Evolutionary conservation across 2,888 invertebrate genomes (phyloP), one percentile per base, ranked within the genome.

Genomic region (Hedya salicella): DNA sequence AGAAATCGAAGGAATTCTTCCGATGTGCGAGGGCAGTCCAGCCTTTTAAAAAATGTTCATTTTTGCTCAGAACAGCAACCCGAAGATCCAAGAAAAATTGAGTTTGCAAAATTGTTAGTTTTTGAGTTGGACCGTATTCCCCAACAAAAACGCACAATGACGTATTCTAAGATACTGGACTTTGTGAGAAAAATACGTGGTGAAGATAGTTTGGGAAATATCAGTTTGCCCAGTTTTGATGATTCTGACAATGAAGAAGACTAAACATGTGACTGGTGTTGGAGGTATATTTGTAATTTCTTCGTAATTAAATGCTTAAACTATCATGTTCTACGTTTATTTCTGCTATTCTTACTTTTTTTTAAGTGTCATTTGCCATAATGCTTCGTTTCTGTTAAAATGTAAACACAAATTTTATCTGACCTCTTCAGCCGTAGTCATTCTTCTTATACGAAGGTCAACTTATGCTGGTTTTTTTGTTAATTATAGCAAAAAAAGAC

Each of bases 61-160:
- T 25, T 25, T 25, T 25, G 25, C n/a, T 13, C 32, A 36, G 32
- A 52, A 11, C 14, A 52, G 32, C 52, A 17, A 32, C 13, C 17
- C 25, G 25, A 25, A 17, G 52, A 52, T 14, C 52, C 52, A 9
- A 52, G 52, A 16, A 52, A 52, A 9, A 52, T 36, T 36, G 36
- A 52, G 52, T 52, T 52, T 14, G n/a, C 52, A 36, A 52, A 52
- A 36, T 52, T 52, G 32, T n/a, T 52, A 17, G 52, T 14, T 17
- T 52, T 52, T 52, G 36, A 52, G n/a, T 36, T 52, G 16, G 52
- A 52, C n/a, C 52, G 52, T 52, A 36, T 52, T 11, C 52, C 52
- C 17, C n/a, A 14, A 14, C 14, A 52, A 52, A 52, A 52, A 52
- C 52, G 36, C n/a, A 52, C 52, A n/a, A 52, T 52, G 52, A 52